Percentiles rank a stretch among this genome's conserved stretches.
phyloP scores from a whole-genome alignment of 2,797 vertebrate species.

The Thamnophis elegans region DNA sequence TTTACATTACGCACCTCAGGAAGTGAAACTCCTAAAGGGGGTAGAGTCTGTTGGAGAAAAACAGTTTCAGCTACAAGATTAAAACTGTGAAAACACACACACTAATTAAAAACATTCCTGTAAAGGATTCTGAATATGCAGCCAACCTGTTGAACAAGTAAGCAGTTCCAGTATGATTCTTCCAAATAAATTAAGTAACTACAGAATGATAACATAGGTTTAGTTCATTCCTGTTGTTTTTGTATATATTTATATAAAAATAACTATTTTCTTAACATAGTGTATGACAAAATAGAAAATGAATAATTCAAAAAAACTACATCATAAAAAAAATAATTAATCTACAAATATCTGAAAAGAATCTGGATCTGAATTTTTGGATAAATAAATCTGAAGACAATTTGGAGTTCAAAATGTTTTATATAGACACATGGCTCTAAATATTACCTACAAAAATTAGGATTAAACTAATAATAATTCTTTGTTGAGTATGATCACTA shows the following conservation, averaged over 20 bases:
- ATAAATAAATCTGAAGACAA: background rate
- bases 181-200: background rate
- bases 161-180: accelerated
- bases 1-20: constrained; percentile 73
- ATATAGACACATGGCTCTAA: background rate
- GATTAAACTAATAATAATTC: background rate
- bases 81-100: constrained; percentile 44
- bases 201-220: background rate
- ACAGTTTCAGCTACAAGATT: constrained; percentile 61
- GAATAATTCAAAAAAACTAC: background rate
- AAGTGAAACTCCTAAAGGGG: constrained; percentile 70
- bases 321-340: background rate
- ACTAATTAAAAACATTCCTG: background rate
- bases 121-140: background rate
- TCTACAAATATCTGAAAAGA: background rate
- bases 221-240: background rate
- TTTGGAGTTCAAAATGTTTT: background rate
- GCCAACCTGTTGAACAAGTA: constrained; percentile 2
- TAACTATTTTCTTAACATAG: background rate
- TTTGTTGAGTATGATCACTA: background rate
- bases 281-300: background rate
- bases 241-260: background rate
- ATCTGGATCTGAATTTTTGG: background rate
- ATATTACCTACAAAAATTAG: background rate
- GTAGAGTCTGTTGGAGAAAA: constrained; percentile 76